Evolutionary conservation across 2,797 vertebrate species (phyloP).

Genomic region (Phalanger gymnotis): DNA sequence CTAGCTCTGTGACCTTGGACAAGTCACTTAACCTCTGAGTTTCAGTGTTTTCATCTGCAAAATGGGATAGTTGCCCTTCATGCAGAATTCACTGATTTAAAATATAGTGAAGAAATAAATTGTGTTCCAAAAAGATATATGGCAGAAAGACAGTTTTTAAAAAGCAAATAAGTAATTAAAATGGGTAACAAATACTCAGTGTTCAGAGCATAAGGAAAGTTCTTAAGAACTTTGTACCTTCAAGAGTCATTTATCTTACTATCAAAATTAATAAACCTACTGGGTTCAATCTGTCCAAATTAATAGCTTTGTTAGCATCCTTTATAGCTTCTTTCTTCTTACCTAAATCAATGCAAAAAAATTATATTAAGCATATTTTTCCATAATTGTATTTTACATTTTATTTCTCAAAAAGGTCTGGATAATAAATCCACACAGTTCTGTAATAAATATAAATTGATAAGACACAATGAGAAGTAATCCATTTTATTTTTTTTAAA

Average conservation of each 20-base stretch:
- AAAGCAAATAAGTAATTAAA: constrained; percentile 7
- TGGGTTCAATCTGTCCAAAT: constrained; percentile 58
- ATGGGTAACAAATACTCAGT: constrained; percentile 5
- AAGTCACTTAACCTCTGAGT: background rate
- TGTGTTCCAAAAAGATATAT: background rate
- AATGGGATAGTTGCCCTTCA: background rate
- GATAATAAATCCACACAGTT: background rate
- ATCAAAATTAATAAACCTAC: constrained; percentile 49
- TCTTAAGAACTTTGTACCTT: background rate
- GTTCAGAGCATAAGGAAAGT: background rate
- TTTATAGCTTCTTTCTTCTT: constrained; percentile 54
- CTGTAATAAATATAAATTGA: constrained; percentile 33
- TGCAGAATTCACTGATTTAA: constrained; percentile 7
- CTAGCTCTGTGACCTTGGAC: background rate
- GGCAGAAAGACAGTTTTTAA: background rate
- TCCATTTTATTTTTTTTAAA: background rate
- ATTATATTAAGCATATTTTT: constrained; percentile 19
- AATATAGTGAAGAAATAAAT: background rate
- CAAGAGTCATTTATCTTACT: background rate
- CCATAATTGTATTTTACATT: background rate
- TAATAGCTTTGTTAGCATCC: constrained; percentile 60
- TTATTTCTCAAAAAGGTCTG: constrained; percentile 35
- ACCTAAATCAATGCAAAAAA: constrained; percentile 57
- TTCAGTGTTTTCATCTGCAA: background rate
- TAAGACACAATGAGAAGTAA: background rate